Conservation (phyloP, 2,113 vertebrate species). For the Ptychochromis oligacanthus region DNA sequence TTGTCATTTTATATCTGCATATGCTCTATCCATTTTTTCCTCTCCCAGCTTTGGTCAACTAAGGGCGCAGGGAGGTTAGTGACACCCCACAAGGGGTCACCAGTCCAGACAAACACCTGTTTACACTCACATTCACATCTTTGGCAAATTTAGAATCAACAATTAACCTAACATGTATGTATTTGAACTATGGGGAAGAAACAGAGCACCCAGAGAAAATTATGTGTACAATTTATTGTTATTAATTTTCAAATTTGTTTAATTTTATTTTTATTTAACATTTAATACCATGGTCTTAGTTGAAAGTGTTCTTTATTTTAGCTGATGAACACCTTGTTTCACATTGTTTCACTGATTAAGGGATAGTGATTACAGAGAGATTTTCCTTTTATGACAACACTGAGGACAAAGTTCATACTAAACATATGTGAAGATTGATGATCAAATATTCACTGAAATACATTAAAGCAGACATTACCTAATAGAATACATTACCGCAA, state of each 20-base stretch:
- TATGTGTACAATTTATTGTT: too few relatives aligned
- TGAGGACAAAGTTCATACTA: background rate
- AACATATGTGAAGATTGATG: background rate
- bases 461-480: background rate
- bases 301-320: too few relatives aligned
- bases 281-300: too few relatives aligned
- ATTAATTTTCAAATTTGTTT: too few relatives aligned
- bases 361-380: background rate
- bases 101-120: background rate
- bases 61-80: background rate
- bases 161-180: too few relatives aligned
- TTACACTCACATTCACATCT: background rate
- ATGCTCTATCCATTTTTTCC: background rate
- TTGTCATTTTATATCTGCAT: background rate
- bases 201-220: too few relatives aligned
- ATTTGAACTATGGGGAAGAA: too few relatives aligned
- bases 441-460: background rate
- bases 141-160: background rate
- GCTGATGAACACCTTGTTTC: too few relatives aligned
- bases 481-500: background rate
- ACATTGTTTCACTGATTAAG: too few relatives aligned
- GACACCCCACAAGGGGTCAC: background rate
- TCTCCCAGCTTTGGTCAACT: background rate
- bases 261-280: too few relatives aligned
- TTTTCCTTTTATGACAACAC: background rate